phyloP scores from a whole-genome alignment of 2,113 vertebrate species.

The Gadus chalcogrammus region DNA sequence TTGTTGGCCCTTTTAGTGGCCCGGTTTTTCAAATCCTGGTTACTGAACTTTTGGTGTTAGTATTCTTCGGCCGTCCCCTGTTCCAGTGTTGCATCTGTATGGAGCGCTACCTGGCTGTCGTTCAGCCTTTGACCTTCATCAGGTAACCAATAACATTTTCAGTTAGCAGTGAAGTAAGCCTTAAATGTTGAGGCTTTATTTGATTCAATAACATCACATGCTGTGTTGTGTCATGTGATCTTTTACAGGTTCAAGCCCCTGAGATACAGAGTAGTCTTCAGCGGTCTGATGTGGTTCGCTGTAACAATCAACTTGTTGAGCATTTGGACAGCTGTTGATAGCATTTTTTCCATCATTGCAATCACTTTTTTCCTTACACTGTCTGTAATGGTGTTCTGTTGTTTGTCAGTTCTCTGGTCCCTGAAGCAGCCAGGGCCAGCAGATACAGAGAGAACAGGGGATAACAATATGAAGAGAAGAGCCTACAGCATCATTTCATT shows the following conservation, averaged over 20 bases:
- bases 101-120: slow-evolving; percentile 4
- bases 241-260: neutral
- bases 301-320: neutral
- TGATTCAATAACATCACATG: neutral
- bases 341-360: neutral
- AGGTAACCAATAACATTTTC: neutral
- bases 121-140: neutral
- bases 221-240: neutral
- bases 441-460: neutral
- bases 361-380: neutral
- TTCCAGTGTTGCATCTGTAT: slow-evolving; percentile 9
- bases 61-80: neutral
- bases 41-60: neutral
- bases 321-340: neutral
- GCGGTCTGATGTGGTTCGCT: neutral
- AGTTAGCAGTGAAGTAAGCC: neutral
- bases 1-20: neutral
- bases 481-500: neutral
- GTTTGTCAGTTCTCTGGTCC: neutral
- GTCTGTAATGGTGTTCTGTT: neutral
- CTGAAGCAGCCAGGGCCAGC: neutral
- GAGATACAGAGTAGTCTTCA: neutral
- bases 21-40: neutral
- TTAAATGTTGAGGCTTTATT: neutral
- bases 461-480: neutral